Evolutionary conservation across 1,140 invertebrate genomes (phyloP).

Genomic region (Drosophila quadrilineata): DNA sequence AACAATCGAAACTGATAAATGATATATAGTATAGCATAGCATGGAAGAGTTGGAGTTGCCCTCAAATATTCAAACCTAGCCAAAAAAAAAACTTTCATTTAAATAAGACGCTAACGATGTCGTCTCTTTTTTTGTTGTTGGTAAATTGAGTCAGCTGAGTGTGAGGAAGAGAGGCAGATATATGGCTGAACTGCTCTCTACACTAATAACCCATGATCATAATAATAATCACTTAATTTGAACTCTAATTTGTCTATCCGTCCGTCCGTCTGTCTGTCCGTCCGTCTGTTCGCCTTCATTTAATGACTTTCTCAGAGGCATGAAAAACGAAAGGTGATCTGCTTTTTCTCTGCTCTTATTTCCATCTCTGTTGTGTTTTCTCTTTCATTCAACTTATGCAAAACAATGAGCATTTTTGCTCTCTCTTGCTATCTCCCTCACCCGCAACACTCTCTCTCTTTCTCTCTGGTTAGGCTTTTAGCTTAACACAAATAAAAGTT

Average conservation of each 20-base stretch:
- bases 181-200: no score
- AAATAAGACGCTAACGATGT: constrained; percentile 56
- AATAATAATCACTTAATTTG: constrained; percentile 78
- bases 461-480: constrained; percentile 33
- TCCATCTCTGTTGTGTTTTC: constrained; percentile 29
- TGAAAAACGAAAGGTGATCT: constrained; percentile 63
- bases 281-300: no score
- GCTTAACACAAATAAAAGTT: constrained; percentile 37
- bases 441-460: not conserved
- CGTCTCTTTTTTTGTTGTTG: no score
- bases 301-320: constrained; percentile 71
- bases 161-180: no score
- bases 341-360: constrained; percentile 40
- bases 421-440: not conserved
- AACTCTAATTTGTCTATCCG: constrained; percentile 59
- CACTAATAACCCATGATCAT: constrained; percentile 43
- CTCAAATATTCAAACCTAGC: no score
- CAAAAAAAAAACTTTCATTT: constrained; percentile 71
- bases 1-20: constrained; percentile 6
- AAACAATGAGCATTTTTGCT: constrained; percentile 58
- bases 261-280: no score
- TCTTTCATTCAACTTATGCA: constrained; percentile 68
- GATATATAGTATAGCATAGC: not conserved
- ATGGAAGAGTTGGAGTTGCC: no score
- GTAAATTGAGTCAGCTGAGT: constrained; percentile 35